These are phyloP conservation scores for Neostethus bicornis DNA, from an alignment of 2,797 vertebrate genomes.

Conservation along the genomic window DNA sequence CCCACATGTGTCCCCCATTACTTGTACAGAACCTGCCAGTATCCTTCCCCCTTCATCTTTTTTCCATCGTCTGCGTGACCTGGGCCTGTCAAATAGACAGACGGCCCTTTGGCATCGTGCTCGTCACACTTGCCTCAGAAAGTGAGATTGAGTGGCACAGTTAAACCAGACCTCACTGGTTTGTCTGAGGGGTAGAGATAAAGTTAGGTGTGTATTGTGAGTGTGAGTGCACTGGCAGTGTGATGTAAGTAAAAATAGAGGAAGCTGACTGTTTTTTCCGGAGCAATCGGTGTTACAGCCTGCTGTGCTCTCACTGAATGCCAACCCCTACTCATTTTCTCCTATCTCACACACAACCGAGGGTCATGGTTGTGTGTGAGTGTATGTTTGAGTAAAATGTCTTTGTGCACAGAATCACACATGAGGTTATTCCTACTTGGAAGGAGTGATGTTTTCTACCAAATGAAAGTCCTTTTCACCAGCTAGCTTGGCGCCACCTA, in stretches of 20 bases:
- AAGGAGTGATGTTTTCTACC: too few relatives aligned
- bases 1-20: constrained; percentile 36
- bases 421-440: constrained; percentile 36
- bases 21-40: constrained; percentile 40
- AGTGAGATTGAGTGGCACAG: constrained; percentile 56
- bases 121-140: constrained; percentile 29
- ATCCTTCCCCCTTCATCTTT: constrained; percentile 47
- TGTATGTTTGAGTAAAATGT: constrained; percentile 19
- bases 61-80: constrained; percentile 48
- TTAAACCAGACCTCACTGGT: constrained; percentile 59
- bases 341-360: constrained; percentile 8
- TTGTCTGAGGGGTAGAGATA: constrained; percentile 26
- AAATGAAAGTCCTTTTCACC: too few relatives aligned
- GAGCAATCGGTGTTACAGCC: neutral
- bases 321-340: constrained; percentile 12
- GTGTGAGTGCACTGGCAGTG: constrained; percentile 8
- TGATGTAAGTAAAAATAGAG: neutral
- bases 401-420: constrained; percentile 18
- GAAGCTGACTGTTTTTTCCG: constrained; percentile 10
- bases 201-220: constrained; percentile 16
- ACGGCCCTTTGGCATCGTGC: constrained; percentile 40
- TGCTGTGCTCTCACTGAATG: constrained; percentile 8
- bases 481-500: too few relatives aligned
- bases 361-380: constrained; percentile 18
- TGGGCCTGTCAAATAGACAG: constrained; percentile 58